These are phyloP conservation scores for Hydractinia echinata DNA, from an alignment of 30 jellyfish, hydroid and myxozoan species.

Conservation along the genomic window DNA sequence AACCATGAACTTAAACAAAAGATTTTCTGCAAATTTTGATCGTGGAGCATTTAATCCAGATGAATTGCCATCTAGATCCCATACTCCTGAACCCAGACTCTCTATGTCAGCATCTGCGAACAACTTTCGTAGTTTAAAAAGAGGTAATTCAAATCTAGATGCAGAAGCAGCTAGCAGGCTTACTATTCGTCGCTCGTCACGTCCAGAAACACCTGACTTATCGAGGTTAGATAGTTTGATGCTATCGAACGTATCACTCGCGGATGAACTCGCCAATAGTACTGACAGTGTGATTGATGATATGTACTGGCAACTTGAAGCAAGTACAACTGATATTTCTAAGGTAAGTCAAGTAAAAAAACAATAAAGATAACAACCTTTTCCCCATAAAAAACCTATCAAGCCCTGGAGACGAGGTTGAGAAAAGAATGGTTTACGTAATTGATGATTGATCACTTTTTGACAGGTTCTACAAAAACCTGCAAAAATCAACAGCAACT, in stretches of 20 bases:
- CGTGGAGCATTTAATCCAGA: not conserved
- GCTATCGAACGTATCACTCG: slow-evolving; percentile 15
- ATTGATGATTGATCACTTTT: no score
- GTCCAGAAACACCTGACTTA: slow-evolving; percentile 27
- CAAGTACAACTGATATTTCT: slow-evolving; percentile 22
- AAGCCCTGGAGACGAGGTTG: no score
- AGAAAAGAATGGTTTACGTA: no score
- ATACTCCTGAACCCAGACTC: slow-evolving; percentile 17
- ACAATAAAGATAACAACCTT: no score
- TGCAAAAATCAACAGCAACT: no score
- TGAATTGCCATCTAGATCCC: not conserved
- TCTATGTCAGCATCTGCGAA: not conserved
- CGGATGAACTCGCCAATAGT: not conserved
- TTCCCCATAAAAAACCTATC: no score
- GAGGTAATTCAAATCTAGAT: not conserved
- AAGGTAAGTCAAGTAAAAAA: not conserved
- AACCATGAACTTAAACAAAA: not conserved
- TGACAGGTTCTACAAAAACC: no score
- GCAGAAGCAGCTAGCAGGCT: not conserved
- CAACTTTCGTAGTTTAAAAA: slow-evolving; percentile 5
- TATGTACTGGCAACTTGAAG: slow-evolving; percentile 32
- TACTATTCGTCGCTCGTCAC: slow-evolving; percentile 28
- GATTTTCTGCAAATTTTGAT: not conserved
- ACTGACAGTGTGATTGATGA: slow-evolving; percentile 34
- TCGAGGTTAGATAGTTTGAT: slow-evolving; percentile 24